These are phyloP conservation scores for Apocheima hispidaria DNA, from an alignment of 2,888 invertebrate species.

Conservation along the genomic window DNA sequence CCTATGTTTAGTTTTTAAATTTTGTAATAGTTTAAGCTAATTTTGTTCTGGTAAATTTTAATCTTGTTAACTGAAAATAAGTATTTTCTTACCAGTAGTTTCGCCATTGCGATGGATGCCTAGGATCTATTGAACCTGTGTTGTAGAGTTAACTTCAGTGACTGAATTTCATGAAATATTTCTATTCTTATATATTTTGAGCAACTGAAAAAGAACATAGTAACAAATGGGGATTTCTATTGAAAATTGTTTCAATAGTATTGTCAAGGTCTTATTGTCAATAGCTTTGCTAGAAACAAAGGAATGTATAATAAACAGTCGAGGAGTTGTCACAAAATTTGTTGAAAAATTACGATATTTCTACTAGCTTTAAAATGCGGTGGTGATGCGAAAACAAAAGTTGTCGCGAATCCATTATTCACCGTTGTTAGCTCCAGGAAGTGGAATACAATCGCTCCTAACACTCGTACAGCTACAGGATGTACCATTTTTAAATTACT, in stretches of 20 bases:
- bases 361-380: conserved; percentile 47
- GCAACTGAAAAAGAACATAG: conserved; percentile 56
- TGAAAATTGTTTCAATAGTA: conserved; percentile 66
- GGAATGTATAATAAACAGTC: conserved; percentile 73
- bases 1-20: too few species aligned
- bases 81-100: conserved; percentile 55
- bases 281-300: conserved; percentile 72
- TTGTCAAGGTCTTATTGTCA: conserved; percentile 68
- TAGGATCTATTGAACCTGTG: conserved; percentile 47
- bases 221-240: conserved; percentile 62
- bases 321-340: conserved; percentile 39
- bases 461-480: conserved; percentile 7
- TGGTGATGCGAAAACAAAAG: conserved; percentile 37
- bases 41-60: too few species aligned
- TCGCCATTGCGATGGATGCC: conserved; percentile 54
- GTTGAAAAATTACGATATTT: conserved; percentile 38
- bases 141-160: conserved; percentile 50
- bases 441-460: conserved; percentile 16
- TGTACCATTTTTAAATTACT: background rate
- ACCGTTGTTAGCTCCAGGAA: conserved; percentile 34
- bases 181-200: conserved; percentile 72
- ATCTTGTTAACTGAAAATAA: too few species aligned
- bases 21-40: too few species aligned
- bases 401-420: conserved; percentile 42
- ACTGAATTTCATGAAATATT: conserved; percentile 59